Evolutionary conservation across 2,888 invertebrate genomes (phyloP), one percentile per base, ranked within the genome.

Genomic region (Zhuqinia jingwanae): DNA sequence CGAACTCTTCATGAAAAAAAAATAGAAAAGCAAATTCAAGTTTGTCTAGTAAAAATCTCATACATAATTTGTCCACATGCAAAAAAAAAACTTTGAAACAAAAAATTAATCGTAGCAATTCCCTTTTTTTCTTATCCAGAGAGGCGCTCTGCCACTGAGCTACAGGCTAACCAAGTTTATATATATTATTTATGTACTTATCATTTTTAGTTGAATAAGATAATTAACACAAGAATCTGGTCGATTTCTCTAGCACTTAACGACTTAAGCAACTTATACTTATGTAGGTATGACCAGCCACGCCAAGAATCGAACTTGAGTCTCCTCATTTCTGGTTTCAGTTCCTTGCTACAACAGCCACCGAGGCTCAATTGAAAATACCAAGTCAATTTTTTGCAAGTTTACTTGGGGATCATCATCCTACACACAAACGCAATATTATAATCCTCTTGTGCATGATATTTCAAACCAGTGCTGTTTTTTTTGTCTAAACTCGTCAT

Each of bases 111-210:
- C n/a, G 79, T 80, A 73, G 73, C 85, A 85, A 85, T 58, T 75
- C 63, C 70, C 73, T 81, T 77, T 36, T 68, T 73, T 77, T 10
- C 3, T 6, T 36, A 3, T 36, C 36, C 88, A 88, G 88, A 88
- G 88, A 88, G 88, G 88, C 85, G 83, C 85, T 88, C 88, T 85
- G 85, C 88, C 88, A 86, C 70, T 88, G 83, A 88, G 86, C 88
- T 88, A 88, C 86, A 83, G 86, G 86, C 88, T 53, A 15, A 75
- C 83, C 79, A 86, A 53, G 68, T 79, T 85, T 70, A 77, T 68
- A 68, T 70, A 81, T 60, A 53, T 53, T 47, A 80, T 65, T 36
- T 65, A 36, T 85, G 83, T 83, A 83, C 75, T 76, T 85, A 76
- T 68, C 70, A 63, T 75, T 70, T 70, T 79, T 79, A 76, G 86